Conservation (phyloP, 1,140 invertebrate genomes). For the Pseudoatta argentina region DNA sequence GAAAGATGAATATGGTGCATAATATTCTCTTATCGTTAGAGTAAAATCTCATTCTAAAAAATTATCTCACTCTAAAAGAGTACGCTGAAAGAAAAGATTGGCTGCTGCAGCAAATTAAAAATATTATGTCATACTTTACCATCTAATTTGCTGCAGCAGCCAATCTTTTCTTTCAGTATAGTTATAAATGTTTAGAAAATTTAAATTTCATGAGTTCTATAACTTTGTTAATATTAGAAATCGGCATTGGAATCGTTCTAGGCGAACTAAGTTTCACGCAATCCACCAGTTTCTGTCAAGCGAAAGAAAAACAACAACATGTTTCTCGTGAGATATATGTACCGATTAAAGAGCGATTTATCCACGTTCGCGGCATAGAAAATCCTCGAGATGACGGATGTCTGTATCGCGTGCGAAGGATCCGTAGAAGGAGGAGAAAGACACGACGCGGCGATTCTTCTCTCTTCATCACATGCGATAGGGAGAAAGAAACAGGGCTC, state of each 20-base stretch:
- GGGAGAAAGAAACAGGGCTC: slow-evolving; percentile 14
- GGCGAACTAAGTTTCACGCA: neutral
- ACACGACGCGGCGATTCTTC: neutral
- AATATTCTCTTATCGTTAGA: too few relatives aligned
- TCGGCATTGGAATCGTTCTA: neutral
- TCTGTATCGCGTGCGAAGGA: slow-evolving; percentile 47
- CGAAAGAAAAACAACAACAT: slow-evolving; percentile 40
- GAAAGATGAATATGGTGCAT: neutral
- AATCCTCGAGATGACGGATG: slow-evolving; percentile 59
- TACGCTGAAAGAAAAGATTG: too few relatives aligned
- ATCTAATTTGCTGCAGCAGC: too few relatives aligned
- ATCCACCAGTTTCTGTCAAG: slow-evolving; percentile 18
- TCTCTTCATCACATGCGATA: neutral
- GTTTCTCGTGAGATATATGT: slow-evolving; percentile 37
- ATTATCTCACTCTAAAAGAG: too few relatives aligned
- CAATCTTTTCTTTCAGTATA: too few relatives aligned
- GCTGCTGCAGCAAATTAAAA: too few relatives aligned
- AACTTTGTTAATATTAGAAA: neutral
- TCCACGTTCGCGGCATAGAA: slow-evolving; percentile 44
- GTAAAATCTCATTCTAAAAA: too few relatives aligned
- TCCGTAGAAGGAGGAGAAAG: neutral
- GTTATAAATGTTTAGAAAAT: neutral
- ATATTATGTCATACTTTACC: too few relatives aligned
- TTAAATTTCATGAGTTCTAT: neutral
- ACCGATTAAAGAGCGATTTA: slow-evolving; percentile 56